Evolutionary conservation across 2,113 vertebrate genomes (phyloP), one percentile per base, ranked within the genome.

Genomic region (Eurystomus gularis): DNA sequence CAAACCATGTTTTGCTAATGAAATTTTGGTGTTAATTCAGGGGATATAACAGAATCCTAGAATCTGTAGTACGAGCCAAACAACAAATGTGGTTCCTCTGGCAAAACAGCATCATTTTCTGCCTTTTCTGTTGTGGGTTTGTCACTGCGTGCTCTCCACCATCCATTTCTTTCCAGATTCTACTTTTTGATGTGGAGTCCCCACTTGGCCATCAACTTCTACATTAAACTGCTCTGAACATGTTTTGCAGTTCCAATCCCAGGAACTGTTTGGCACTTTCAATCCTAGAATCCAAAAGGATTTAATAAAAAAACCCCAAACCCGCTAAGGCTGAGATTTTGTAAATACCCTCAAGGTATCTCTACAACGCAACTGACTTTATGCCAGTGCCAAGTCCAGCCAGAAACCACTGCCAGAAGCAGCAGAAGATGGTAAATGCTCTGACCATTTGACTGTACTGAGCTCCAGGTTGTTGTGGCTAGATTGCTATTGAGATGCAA

Each of bases 1-100:
- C 95, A 94, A 95, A 95, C 91, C 97, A 96, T 92, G 96, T 92
- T 97, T 96, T 97, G 90, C 96, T 97, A 98, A 98, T 97, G 96
- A 97, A 97, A 96, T 95, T 96, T 95, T 97, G 96, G 95, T 95
- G 97, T 96, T 96, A 96, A 97, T 95, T 88, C 95, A 97, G 87
- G 75, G 97, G 88, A 97, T 97, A 90, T 61, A 92, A 97, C 90
- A 95, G 93, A 96, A 95, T 93, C 88, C 91, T 90, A 85, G 70
- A 97, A 93, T 94, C 95, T 94, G 96, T 94, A 95, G 91, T 82
- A 92, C 35, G 94, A 94, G 97, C 96, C 96, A 97, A 92, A 89
- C 66, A 97, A 98, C 97, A 97, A 94, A 96, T 96, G 96, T 96
- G 97, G 95, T 91, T 94, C 91, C 73, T 94, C 86, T 97, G 87